A percentile compares a stretch with the other conserved stretches of the same genome.
Conservation (phyloP, 2,113 vertebrate genomes). For the Balaenoptera acutorostrata region DNA sequence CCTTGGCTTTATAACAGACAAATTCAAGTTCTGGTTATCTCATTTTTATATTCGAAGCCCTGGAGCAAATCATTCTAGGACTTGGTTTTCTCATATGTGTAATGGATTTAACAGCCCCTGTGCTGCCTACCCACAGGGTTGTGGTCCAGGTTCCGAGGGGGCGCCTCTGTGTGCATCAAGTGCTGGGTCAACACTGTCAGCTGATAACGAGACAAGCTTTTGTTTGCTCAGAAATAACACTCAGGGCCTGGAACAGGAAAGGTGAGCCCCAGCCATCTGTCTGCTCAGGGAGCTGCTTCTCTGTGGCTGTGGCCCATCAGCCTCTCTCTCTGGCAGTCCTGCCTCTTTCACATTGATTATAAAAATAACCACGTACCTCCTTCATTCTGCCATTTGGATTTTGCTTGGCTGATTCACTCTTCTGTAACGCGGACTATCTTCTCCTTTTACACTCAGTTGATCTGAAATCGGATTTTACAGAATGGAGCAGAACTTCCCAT, state of each 20-base stretch:
- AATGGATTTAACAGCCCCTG: neutral
- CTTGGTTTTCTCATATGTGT: neutral
- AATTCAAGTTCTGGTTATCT: neutral
- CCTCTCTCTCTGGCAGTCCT: neutral
- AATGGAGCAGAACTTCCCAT: neutral
- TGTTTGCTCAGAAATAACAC: neutral
- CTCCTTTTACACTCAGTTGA: neutral
- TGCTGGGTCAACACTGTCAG: neutral
- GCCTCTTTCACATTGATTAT: neutral
- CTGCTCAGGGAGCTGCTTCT: neutral
- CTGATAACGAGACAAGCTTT: neutral
- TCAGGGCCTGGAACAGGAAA: neutral
- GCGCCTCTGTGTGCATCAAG: neutral
- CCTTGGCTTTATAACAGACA: neutral
- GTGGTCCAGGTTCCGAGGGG: neutral
- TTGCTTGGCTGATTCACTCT: neutral
- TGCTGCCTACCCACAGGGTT: neutral
- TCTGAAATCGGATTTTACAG: constrained; percentile 18
- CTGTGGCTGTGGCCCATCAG: neutral
- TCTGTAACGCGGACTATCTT: too few species aligned
- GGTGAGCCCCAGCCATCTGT: neutral
- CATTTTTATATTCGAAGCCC: neutral
- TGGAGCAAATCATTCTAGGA: neutral
- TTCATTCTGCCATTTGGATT: neutral
- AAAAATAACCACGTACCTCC: neutral